Evolutionary conservation across 2,113 vertebrate species (phyloP).

Genomic region (Chroicocephalus ridibundus): DNA sequence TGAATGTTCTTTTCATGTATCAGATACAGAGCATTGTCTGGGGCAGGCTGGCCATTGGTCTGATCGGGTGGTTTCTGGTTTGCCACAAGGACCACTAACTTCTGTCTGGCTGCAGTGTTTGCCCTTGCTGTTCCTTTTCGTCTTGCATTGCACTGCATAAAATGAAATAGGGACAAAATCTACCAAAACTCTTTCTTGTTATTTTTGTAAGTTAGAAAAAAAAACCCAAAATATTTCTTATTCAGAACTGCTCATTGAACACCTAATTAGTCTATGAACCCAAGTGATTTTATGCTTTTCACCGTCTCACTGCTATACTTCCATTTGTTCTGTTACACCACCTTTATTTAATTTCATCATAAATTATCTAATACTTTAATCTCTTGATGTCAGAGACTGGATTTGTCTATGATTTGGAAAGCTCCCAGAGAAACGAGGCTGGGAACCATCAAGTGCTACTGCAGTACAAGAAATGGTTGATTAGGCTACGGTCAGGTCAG

Average conservation of each 20-base stretch:
- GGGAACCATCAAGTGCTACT: not conserved
- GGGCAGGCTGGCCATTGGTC: not conserved
- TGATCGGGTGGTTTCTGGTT: not conserved
- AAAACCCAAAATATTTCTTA: not conserved
- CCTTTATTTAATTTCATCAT: not conserved
- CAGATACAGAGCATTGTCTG: not conserved
- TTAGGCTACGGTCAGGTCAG: not conserved
- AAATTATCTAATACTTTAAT: constrained; percentile 24
- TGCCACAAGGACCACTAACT: not conserved
- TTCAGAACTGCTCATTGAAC: not conserved
- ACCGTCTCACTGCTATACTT: not conserved
- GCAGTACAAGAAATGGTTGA: constrained; percentile 8
- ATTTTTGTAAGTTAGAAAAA: not conserved
- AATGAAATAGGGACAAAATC: not conserved
- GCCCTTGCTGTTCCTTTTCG: not conserved
- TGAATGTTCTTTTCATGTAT: not conserved
- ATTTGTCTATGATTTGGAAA: constrained; percentile 19
- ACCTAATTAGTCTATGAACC: not conserved
- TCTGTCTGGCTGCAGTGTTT: not conserved
- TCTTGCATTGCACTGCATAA: not conserved
- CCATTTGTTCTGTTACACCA: not conserved
- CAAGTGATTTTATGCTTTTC: not conserved
- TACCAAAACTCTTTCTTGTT: not conserved
- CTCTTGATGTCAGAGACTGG: constrained; percentile 4
- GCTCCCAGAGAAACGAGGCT: not conserved